Evolutionary conservation across 2,113 vertebrate genomes (phyloP).

Genomic region (Oenanthe melanoleuca): DNA sequence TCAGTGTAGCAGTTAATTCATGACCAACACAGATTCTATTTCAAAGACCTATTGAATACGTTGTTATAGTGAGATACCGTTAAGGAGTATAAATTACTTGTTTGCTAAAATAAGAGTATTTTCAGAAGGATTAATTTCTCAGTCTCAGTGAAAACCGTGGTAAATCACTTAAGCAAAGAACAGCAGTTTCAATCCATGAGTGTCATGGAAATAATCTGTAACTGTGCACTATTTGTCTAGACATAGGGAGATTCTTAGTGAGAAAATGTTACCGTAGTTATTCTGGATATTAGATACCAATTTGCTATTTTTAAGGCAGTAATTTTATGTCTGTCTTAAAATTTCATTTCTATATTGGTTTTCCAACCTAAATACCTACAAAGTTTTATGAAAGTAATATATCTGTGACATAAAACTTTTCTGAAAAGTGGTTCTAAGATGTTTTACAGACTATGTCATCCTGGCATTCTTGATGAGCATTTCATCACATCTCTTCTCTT

Average conservation of each 20-base stretch:
- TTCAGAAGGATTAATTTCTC: background rate
- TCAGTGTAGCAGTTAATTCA: background rate
- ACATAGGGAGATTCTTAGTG: background rate
- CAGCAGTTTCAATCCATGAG: background rate
- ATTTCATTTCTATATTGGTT: background rate
- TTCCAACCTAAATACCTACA: background rate
- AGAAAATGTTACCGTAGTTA: background rate
- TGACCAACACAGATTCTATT: background rate
- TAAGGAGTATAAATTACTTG: background rate
- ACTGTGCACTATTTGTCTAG: background rate
- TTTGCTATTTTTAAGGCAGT: background rate
- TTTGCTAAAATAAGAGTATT: background rate
- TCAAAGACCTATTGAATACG: background rate
- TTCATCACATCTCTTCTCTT: background rate
- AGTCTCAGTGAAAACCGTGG: background rate
- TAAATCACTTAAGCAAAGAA: background rate
- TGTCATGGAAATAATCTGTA: background rate
- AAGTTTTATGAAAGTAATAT: background rate
- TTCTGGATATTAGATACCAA: background rate
- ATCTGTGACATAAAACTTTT: background rate
- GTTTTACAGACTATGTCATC: background rate
- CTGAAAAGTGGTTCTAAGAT: background rate
- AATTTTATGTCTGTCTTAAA: background rate
- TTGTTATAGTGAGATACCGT: background rate
- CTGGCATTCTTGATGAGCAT: background rate